Conservation (phyloP, 2,113 vertebrate genomes). For the Aptenodytes forsteri region DNA sequence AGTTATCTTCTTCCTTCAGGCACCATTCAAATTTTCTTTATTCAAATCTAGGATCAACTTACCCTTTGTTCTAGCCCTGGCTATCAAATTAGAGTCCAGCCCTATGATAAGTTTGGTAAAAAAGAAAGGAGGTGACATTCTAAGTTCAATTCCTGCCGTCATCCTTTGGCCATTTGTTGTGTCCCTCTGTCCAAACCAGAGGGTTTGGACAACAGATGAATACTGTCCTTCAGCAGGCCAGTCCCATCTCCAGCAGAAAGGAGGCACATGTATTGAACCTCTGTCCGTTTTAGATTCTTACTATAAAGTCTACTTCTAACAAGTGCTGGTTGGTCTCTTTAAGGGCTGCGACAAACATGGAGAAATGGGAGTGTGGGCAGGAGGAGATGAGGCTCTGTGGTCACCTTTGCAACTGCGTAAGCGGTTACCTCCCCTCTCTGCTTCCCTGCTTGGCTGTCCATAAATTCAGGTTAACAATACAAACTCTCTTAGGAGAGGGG, state of each 20-base stretch:
- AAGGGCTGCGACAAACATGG: neutral
- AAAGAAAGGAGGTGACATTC: neutral
- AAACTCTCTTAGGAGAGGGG: neutral
- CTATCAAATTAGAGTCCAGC: neutral
- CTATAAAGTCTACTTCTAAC: neutral
- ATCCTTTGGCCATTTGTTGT: neutral
- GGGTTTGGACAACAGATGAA: neutral
- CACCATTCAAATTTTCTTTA: conserved; percentile 61
- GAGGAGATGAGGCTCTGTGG: neutral
- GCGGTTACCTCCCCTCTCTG: neutral
- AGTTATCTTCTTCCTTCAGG: conserved; percentile 33
- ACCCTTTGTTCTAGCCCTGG: conserved; percentile 34
- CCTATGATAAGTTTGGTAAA: neutral
- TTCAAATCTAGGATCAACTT: conserved; percentile 57
- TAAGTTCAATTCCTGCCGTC: neutral
- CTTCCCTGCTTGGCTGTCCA: neutral
- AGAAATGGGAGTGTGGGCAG: neutral
- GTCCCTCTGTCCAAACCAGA: neutral
- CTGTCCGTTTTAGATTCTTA: neutral
- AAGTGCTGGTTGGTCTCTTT: neutral
- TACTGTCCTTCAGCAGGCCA: neutral
- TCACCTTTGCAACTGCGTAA: neutral
- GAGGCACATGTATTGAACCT: neutral
- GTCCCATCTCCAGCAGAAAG: neutral
- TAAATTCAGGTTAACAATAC: conserved; percentile 5